Conservation (phyloP, 1,140 invertebrate genomes). For the Zeugodacus cucurbitae region DNA sequence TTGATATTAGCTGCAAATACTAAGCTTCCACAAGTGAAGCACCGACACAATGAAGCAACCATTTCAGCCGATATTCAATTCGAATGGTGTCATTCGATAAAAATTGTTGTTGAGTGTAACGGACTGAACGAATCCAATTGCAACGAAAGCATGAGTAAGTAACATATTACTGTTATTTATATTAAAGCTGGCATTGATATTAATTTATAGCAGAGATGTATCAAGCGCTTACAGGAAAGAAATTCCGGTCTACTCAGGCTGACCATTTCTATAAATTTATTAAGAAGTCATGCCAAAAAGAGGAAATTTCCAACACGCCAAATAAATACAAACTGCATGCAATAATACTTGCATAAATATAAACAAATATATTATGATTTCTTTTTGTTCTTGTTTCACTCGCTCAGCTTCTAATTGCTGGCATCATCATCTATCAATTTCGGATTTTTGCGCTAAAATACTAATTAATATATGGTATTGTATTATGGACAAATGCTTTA, state of each 20-base stretch:
- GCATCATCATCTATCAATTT: conserved; percentile 6
- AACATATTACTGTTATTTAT: not conserved
- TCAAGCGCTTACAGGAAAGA: not conserved
- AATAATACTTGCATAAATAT: not conserved
- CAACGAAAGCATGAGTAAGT: not conserved
- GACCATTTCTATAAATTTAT: not conserved
- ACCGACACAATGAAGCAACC: too few relatives aligned
- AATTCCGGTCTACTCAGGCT: not conserved
- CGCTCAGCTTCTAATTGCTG: not conserved
- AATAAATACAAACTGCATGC: not conserved
- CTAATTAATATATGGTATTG: conserved; percentile 11
- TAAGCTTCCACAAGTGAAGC: too few relatives aligned
- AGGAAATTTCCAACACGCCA: not conserved
- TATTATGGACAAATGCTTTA: not conserved
- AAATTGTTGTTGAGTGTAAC: too few relatives aligned
- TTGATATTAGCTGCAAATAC: too few relatives aligned
- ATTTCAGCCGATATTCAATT: too few relatives aligned
- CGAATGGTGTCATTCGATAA: too few relatives aligned
- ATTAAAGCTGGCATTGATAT: not conserved
- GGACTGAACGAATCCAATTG: not conserved
- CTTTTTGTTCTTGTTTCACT: not conserved
- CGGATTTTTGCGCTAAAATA: not conserved
- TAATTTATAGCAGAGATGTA: not conserved
- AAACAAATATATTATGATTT: not conserved
- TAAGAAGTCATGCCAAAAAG: not conserved